Evolutionary conservation across 2,888 invertebrate genomes (phyloP).

Genomic region (Spatulosminthurus flaviceps): DNA sequence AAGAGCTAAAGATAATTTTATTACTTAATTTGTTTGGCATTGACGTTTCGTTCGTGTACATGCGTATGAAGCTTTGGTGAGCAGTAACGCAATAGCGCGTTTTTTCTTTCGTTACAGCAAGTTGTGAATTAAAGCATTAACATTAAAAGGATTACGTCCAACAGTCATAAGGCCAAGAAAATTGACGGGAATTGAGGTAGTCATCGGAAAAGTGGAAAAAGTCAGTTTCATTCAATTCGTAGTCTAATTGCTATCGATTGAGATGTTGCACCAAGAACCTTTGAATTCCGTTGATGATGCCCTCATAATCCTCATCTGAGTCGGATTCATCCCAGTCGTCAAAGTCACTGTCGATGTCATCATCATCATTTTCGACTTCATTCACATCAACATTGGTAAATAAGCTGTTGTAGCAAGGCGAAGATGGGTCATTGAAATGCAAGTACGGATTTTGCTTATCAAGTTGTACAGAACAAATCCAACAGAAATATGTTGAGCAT

Average conservation of each 20-base stretch:
- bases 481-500: slow-evolving; percentile 74
- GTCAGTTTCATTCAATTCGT: no score
- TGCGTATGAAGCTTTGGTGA: no score
- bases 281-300: slow-evolving; percentile 46
- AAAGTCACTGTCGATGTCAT: slow-evolving; percentile 45
- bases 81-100: no score
- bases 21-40: no score
- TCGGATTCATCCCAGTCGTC: slow-evolving; percentile 56
- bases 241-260: background rate
- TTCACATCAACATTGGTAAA: slow-evolving; percentile 67
- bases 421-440: slow-evolving; percentile 69
- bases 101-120: no score
- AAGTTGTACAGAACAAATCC: slow-evolving; percentile 70
- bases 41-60: no score
- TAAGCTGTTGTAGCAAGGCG: slow-evolving; percentile 69
- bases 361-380: slow-evolving; percentile 64
- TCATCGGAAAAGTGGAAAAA: no score
- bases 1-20: no score
- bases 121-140: no score
- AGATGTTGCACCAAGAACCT: background rate
- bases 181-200: no score
- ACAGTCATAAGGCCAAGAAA: no score
- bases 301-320: slow-evolving; percentile 47
- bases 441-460: slow-evolving; percentile 69
- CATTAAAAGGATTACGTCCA: no score